These are phyloP conservation scores for Alligator sinensis DNA, from an alignment of 2,113 vertebrate genomes.

Conservation along the genomic window DNA sequence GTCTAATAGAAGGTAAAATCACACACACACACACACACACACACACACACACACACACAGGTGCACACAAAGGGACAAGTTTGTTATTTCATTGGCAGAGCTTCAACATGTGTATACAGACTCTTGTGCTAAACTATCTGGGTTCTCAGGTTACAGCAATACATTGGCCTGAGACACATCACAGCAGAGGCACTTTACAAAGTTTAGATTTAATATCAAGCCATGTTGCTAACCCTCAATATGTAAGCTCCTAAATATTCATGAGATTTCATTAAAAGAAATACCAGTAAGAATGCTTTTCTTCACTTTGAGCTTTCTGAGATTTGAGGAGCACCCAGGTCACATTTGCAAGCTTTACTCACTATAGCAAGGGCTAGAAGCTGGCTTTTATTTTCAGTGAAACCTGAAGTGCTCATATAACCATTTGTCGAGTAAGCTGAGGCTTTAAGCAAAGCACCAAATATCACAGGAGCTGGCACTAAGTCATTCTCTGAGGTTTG, in stretches of 20 bases:
- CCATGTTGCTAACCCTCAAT: not conserved
- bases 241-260: not conserved
- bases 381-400: not conserved
- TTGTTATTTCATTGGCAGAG: not conserved
- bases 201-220: not conserved
- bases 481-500: conserved; percentile 39
- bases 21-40: not conserved
- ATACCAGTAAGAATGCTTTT: not conserved
- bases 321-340: not conserved
- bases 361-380: not conserved
- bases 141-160: not conserved
- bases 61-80: not conserved
- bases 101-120: not conserved
- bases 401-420: not conserved
- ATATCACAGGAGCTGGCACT: conserved; percentile 20
- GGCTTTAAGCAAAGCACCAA: not conserved
- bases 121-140: not conserved
- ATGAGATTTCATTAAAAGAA: not conserved
- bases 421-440: not conserved
- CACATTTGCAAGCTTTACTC: not conserved
- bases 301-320: not conserved
- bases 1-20: not conserved
- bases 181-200: not conserved
- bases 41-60: rapidly evolving
- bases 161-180: not conserved